These are phyloP conservation scores for Gonioctena quinquepunctata DNA, from an alignment of 1,140 invertebrate species.

Conservation along the genomic window DNA sequence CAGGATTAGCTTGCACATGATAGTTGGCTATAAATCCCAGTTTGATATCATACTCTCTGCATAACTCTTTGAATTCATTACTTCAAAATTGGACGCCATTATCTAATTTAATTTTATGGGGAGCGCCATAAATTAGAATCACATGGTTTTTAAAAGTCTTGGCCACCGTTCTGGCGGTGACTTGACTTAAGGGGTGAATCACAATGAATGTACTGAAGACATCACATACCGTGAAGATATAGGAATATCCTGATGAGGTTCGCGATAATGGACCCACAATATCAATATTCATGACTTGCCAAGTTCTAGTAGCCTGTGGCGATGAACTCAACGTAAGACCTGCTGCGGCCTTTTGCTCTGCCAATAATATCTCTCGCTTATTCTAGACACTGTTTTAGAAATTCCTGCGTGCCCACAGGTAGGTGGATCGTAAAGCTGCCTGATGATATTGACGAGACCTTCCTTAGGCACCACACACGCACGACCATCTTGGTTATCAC, in stretches of 20 bases:
- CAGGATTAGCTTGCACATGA: constrained; percentile 14
- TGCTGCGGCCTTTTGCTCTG: constrained; percentile 22
- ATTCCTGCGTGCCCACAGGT: constrained; percentile 18
- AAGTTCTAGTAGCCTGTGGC: not conserved
- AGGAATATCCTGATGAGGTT: too few species aligned
- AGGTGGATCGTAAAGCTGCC: constrained; percentile 19
- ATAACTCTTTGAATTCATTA: not conserved
- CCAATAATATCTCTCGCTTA: constrained; percentile 30
- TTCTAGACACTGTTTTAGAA: constrained; percentile 26
- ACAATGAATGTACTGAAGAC: constrained; percentile 10
- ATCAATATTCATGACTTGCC: too few species aligned
- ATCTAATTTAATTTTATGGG: not conserved
- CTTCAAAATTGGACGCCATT: constrained; percentile 7
- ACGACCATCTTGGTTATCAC: too few species aligned
- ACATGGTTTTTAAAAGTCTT: constrained; percentile 19
- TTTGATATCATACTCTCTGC: not conserved
- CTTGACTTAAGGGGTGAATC: not conserved
- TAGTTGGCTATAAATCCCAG: constrained; percentile 4
- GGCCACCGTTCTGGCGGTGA: not conserved
- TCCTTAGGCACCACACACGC: constrained; percentile 12
- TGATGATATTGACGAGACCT: not conserved
- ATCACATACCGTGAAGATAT: constrained; percentile 21
- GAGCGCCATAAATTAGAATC: constrained; percentile 30
- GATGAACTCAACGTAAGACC: constrained; percentile 8
- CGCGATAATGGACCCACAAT: too few species aligned